Evolutionary conservation across 2,797 vertebrate species (phyloP).

Genomic region (Coendou prehensilis): DNA sequence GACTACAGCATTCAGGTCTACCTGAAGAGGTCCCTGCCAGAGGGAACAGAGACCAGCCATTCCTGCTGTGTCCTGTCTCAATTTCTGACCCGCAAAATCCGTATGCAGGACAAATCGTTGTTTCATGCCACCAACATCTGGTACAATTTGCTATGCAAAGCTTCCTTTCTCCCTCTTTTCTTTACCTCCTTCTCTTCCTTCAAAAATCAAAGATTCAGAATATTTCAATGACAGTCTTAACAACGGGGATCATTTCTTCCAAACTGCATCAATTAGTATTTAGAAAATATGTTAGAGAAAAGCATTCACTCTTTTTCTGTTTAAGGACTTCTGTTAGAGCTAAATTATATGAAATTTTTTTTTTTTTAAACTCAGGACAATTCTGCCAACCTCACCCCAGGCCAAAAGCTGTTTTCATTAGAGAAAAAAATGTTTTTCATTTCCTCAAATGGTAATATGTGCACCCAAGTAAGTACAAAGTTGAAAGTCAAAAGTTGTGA

Average conservation of each 20-base stretch:
- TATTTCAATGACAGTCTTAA: background rate
- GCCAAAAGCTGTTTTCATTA: slow-evolving; percentile 83
- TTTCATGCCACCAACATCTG: slow-evolving; percentile 1
- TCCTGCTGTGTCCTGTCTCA: background rate
- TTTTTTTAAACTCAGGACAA: slow-evolving; percentile 72
- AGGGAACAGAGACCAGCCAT: background rate
- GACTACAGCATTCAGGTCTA: background rate
- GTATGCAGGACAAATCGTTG: background rate
- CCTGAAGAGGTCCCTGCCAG: background rate
- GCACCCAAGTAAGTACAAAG: slow-evolving; percentile 79
- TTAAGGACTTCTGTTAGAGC: slow-evolving; percentile 56
- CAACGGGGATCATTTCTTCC: slow-evolving; percentile 34
- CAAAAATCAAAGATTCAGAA: background rate
- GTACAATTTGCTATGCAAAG: background rate
- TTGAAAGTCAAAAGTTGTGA: slow-evolving; percentile 86
- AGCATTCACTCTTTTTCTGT: slow-evolving; percentile 27
- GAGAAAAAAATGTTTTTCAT: slow-evolving; percentile 84
- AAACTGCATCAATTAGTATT: slow-evolving; percentile 41
- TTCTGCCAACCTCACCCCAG: slow-evolving; percentile 61
- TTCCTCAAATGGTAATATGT: slow-evolving; percentile 82
- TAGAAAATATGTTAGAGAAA: slow-evolving; percentile 60
- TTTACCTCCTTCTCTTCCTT: background rate
- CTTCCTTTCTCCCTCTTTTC: background rate
- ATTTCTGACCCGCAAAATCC: slow-evolving; percentile 19
- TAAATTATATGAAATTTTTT: slow-evolving; percentile 53